Base-by-base conservation (phyloP, 2,888 invertebrate species). In the Emmelina monodactyla region DNA sequence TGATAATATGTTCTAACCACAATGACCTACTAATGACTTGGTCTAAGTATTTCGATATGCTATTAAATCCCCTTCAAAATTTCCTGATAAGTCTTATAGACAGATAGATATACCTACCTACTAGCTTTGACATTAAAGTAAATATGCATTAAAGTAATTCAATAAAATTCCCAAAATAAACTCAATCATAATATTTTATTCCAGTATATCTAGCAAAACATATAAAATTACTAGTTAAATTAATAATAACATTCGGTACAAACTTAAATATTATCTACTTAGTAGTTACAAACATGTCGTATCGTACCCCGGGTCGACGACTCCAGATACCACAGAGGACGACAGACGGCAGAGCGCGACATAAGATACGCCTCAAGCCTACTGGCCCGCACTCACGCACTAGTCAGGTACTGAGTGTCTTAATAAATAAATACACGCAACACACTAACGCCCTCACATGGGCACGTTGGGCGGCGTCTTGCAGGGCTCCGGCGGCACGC, bases 361-460 rank as follows among this genome's bases (percentile, higher is more conserved):
- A 48, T 45, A 41, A 44, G 39, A 45, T 42, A 40, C 43, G 48
- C 46, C 49, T 43, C 43, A 46, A 39, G 44, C 41, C 50, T 43
- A 49, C 50, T 56, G 54, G 57, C 61, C 60, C 50, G 45, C 67
- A 70, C 66, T 65, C 68, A 62, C 62, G 65, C 68, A 68, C 70
- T 66, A 65, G 62, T 79, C 78, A 78, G 78, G 78, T 78, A 78
- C 78, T 62, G 68, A 68, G 72, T 69, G 66, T 69, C 68, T 66
- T 65, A 62, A 65, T 62, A 64, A 70, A 65, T 67, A 63, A 62
- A 52, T 54, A 61, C 56, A 59, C 53, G 42, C 43, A 41, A 47
- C 41, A 47, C 38, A 36, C 35, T 40, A 22, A 40, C 37, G 33
- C 31, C 33, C 45, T 79, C 78, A 79, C 38, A 78, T 70, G 33